Conservation (phyloP, 2,888 invertebrate genomes). For the Koerneria pararmatus region DNA sequence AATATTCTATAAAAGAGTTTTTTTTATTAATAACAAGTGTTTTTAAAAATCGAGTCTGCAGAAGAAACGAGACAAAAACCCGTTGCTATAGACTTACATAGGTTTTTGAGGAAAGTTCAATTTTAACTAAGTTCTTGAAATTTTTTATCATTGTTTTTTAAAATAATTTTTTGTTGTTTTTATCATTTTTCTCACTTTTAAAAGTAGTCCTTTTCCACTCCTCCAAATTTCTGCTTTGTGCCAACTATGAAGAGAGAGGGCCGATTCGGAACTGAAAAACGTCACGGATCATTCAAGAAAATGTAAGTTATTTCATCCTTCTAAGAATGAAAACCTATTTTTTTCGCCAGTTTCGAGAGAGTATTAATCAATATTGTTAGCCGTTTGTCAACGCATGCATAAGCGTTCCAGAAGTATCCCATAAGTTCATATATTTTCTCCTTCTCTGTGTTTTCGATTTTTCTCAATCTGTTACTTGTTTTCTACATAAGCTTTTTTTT, state of each 20-base stretch:
- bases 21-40: too few relatives aligned
- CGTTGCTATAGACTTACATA: conserved; percentile 11
- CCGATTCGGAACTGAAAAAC: conserved; percentile 32
- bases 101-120: neutral
- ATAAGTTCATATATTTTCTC: too few relatives aligned
- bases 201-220: conserved; percentile 36
- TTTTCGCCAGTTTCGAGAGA: too few relatives aligned
- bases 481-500: too few relatives aligned
- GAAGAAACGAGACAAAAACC: too few relatives aligned
- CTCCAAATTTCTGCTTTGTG: conserved; percentile 44
- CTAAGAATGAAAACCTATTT: neutral
- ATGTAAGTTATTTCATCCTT: neutral
- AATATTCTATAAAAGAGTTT: too few relatives aligned
- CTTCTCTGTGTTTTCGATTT: too few relatives aligned
- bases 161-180: neutral
- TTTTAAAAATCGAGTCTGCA: too few relatives aligned
- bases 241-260: conserved; percentile 37
- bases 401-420: too few relatives aligned
- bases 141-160: neutral
- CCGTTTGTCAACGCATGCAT: too few relatives aligned
- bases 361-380: too few relatives aligned
- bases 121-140: neutral
- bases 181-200: conserved; percentile 30
- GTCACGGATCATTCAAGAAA: neutral
- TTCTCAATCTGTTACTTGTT: too few relatives aligned